Evolutionary conservation across 2,797 vertebrate species (phyloP).

Genomic region (Todus mexicanus): DNA sequence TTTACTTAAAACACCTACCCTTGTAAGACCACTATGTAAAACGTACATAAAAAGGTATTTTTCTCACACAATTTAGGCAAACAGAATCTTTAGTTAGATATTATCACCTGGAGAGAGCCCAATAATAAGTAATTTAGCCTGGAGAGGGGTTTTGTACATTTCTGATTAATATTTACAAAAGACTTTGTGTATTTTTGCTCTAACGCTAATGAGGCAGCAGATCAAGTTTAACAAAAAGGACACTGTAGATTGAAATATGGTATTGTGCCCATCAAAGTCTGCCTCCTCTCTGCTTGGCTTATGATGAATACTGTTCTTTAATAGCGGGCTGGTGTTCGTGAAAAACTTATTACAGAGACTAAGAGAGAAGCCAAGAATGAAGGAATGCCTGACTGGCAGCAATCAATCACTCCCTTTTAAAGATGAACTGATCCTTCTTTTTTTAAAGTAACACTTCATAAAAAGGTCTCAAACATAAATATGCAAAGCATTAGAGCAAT

Average conservation of each 20-base stretch:
- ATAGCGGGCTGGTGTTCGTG: slow-evolving; percentile 85
- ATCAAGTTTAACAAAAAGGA: slow-evolving; percentile 88
- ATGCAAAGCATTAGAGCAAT: slow-evolving; percentile 72
- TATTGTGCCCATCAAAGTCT: slow-evolving; percentile 82
- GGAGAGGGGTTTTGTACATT: slow-evolving; percentile 45
- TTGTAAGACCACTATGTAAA: not conserved
- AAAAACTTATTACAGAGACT: slow-evolving; percentile 88
- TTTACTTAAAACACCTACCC: slow-evolving; percentile 37
- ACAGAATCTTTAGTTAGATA: slow-evolving; percentile 51
- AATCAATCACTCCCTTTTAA: slow-evolving; percentile 89
- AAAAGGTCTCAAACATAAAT: slow-evolving; percentile 76
- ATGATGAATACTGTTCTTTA: slow-evolving; percentile 92
- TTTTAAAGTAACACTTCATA: slow-evolving; percentile 78
- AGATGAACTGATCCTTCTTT: slow-evolving; percentile 77
- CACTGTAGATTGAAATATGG: slow-evolving; percentile 88
- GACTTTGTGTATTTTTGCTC: slow-evolving; percentile 72
- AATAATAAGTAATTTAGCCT: slow-evolving; percentile 67
- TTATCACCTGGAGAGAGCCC: slow-evolving; percentile 71
- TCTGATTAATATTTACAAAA: slow-evolving; percentile 79
- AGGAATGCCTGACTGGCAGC: slow-evolving; percentile 91
- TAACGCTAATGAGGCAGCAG: slow-evolving; percentile 67
- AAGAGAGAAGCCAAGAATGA: slow-evolving; percentile 81
- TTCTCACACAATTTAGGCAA: slow-evolving; percentile 61
- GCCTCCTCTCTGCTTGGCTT: slow-evolving; percentile 90
- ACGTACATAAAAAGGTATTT: slow-evolving; percentile 53